Evolutionary conservation across 2,113 vertebrate species (phyloP).

Genomic region (Cranoglanis bouderius): DNA sequence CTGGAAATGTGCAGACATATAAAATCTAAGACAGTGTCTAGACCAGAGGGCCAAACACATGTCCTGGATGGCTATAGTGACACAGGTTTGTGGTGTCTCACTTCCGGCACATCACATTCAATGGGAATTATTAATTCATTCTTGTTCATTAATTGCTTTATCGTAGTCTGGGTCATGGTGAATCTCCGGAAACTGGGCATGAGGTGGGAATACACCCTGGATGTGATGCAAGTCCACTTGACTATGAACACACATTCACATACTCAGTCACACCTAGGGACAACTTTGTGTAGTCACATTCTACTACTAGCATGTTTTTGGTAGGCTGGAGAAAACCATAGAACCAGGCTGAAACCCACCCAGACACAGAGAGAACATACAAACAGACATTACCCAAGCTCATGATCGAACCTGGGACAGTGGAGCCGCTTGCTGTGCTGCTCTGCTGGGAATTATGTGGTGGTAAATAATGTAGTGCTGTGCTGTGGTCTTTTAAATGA

Average conservation of each 20-base stretch:
- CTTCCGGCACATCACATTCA: not conserved
- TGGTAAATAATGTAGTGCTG: not conserved
- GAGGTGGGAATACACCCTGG: not conserved
- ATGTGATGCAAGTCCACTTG: not conserved
- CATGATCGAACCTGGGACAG: not conserved
- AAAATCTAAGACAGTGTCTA: not conserved
- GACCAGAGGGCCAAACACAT: not conserved
- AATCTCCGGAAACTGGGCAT: not conserved
- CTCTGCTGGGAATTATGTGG: not conserved
- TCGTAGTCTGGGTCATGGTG: not conserved
- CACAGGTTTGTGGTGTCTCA: not conserved
- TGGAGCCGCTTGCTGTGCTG: not conserved
- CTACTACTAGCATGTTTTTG: not conserved
- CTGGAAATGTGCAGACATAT: slow-evolving; percentile 12
- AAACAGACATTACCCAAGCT: not conserved
- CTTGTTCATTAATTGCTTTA: not conserved
- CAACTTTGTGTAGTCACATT: not conserved
- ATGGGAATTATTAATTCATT: not conserved
- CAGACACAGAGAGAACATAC: not conserved
- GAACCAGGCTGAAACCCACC: not conserved
- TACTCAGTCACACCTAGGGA: not conserved
- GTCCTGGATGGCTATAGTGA: not conserved
- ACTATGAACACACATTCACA: not conserved
- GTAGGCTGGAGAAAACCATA: not conserved
- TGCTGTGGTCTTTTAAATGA: not conserved